Conservation (phyloP, 2,888 invertebrate species). For the Caenorhabditis drosophilae region DNA sequence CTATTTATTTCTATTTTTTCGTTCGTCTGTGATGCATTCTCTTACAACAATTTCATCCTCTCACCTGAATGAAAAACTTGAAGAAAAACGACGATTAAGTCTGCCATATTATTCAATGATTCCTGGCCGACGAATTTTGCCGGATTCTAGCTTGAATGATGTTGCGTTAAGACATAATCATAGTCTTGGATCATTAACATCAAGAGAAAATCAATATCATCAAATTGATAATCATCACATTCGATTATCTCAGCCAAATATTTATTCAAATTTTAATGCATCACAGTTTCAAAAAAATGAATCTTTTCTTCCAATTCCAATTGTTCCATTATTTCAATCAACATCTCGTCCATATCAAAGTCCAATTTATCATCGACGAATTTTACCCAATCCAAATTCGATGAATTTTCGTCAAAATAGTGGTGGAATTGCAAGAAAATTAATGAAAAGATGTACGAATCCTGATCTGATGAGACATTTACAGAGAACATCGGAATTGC, state of each 20-base stretch:
- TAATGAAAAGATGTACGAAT: slow-evolving; percentile 33
- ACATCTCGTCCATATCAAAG: too few species aligned
- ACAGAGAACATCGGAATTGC: slow-evolving; percentile 36
- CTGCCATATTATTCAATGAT: slow-evolving; percentile 31
- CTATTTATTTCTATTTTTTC: too few species aligned
- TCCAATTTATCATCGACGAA: slow-evolving; percentile 25
- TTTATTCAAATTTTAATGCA: slow-evolving; percentile 6
- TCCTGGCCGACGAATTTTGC: too few species aligned
- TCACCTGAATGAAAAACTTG: neutral
- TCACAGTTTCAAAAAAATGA: neutral
- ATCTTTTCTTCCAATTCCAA: neutral
- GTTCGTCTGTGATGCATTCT: too few species aligned
- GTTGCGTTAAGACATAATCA: too few species aligned
- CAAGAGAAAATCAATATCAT: neutral
- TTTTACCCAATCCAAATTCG: slow-evolving; percentile 26
- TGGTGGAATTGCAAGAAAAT: slow-evolving; percentile 31
- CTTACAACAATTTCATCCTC: too few species aligned
- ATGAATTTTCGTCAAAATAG: too few species aligned
- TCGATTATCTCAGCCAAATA: slow-evolving; percentile 42
- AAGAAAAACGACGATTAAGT: slow-evolving; percentile 16
- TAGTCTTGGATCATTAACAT: neutral
- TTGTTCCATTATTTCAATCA: slow-evolving; percentile 19
- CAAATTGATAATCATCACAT: neutral
- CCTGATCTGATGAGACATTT: slow-evolving; percentile 36
- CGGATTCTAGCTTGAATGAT: too few species aligned